Evolutionary conservation across 2,113 vertebrate genomes (phyloP).

Genomic region (Odontesthes bonariensis): DNA sequence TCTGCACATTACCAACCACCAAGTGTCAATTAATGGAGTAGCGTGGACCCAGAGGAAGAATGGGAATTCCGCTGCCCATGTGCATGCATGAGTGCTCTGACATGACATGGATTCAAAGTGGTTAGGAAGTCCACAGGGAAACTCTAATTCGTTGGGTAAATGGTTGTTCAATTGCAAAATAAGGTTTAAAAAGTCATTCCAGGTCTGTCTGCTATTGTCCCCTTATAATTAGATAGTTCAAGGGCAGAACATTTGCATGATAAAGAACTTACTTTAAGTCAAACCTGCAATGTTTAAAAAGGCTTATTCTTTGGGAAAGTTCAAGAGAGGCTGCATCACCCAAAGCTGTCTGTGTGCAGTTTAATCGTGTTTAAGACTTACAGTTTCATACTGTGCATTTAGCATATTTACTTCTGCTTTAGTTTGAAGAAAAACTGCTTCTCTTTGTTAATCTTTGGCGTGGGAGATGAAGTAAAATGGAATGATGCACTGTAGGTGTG

Average conservation of each 20-base stretch:
- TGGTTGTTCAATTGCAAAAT: background rate
- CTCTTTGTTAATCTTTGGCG: conserved; percentile 37
- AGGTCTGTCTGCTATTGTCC: background rate
- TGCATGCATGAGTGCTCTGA: background rate
- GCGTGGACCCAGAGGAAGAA: background rate
- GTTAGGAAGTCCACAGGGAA: background rate
- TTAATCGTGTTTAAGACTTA: conserved; percentile 11
- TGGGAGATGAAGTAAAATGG: conserved; percentile 33
- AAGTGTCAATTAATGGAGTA: background rate
- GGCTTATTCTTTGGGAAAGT: background rate
- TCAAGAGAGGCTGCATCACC: background rate
- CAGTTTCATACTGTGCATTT: conserved; percentile 31
- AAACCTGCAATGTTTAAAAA: background rate
- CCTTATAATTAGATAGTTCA: background rate
- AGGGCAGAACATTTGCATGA: background rate
- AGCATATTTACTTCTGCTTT: background rate
- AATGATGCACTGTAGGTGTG: conserved; percentile 38
- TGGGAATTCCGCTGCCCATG: background rate
- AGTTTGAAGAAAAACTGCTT: conserved; percentile 34
- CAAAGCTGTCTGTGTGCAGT: conserved; percentile 11
- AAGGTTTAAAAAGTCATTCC: background rate
- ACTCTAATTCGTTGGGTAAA: background rate
- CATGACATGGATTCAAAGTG: background rate
- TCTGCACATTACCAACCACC: background rate
- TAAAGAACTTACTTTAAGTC: background rate